phyloP scores from a whole-genome alignment of 2,797 vertebrate species.

The Potorous gilbertii region DNA sequence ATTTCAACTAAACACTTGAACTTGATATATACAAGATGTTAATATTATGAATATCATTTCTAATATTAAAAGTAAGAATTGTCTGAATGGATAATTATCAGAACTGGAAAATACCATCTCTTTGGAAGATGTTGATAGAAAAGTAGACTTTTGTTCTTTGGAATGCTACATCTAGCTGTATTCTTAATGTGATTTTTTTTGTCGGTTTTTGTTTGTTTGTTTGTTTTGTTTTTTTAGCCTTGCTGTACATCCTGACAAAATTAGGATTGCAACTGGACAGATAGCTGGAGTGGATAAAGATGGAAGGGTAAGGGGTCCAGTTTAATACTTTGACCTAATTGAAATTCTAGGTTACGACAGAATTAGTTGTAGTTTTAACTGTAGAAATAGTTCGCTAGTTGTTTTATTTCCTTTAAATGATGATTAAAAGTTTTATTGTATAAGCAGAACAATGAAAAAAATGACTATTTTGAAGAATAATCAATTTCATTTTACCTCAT shows the following conservation, averaged over 20 bases:
- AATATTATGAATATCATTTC: not conserved
- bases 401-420: slow-evolving; percentile 56
- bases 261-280: slow-evolving; percentile 98
- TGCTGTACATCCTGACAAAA: slow-evolving; percentile 98
- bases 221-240: slow-evolving; percentile 87
- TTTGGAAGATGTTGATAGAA: slow-evolving; percentile 76
- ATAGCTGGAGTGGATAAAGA: slow-evolving; percentile 99
- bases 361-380: slow-evolving; percentile 32
- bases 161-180: slow-evolving; percentile 59
- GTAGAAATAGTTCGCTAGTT: not conserved
- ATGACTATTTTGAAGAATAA: not conserved
- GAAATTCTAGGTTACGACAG: slow-evolving; percentile 15
- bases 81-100: not conserved
- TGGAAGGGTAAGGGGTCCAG: slow-evolving; percentile 91
- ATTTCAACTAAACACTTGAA: not conserved
- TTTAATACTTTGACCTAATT: slow-evolving; percentile 19
- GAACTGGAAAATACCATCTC: slow-evolving; percentile 59
- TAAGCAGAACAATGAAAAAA: slow-evolving; percentile 28
- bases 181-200: slow-evolving; percentile 62
- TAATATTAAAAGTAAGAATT: not conserved
- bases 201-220: no score
- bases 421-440: slow-evolving; percentile 39
- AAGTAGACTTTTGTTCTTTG: slow-evolving; percentile 69
- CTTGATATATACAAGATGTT: not conserved
- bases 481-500: not conserved